Base-by-base conservation (phyloP, 2,888 invertebrate genomes). In the Ditula angustiorana region DNA sequence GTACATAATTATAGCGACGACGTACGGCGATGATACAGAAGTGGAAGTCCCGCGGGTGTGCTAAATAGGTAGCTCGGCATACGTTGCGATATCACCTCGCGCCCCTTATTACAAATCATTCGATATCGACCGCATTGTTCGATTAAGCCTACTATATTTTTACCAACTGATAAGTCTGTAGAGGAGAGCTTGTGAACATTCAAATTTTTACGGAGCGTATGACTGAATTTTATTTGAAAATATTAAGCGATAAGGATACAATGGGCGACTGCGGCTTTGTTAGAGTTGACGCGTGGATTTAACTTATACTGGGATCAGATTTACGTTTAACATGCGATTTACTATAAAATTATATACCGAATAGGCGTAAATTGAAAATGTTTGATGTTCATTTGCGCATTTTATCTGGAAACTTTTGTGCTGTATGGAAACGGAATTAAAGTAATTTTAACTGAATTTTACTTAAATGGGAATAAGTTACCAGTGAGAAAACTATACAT, bases 21-120 rank as follows among this genome's bases (percentile, higher is more conserved):
- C 63, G 67, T 68, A 70, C 71, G 68, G 74, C 74, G 73, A 78
- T 78, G 81, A 83, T 82, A 78, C 81, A 78, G 76, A 74, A 79
- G 77, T 65, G 68, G 61, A 49, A 65, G 69, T 82, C 85, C 84
- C 85, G 69, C 66, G 85, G 83, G 87, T 70, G 81, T 76, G 75
- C 76, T 86, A 83, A 81, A 81, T 74, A 74, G 83, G 76, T 78
- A 78, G 77, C 73, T 78, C 77, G 77, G 77, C 74, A 35, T 49
- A 41, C 63, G 66, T 30, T 35, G 59, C 63, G 63, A 64, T 60
- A 60, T 56, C 60, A 49, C 56, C 56, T 61, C 53, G 53, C 58
- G 59, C 64, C 64, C 64, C 64, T 64, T 64, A 64, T 64, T 64
- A 64, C 64, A 64, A 64, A 64, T 64, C 64, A 64, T 64, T 64